Evolutionary conservation across 2,797 vertebrate species (phyloP).

Genomic region (Orestias chungarensis): DNA sequence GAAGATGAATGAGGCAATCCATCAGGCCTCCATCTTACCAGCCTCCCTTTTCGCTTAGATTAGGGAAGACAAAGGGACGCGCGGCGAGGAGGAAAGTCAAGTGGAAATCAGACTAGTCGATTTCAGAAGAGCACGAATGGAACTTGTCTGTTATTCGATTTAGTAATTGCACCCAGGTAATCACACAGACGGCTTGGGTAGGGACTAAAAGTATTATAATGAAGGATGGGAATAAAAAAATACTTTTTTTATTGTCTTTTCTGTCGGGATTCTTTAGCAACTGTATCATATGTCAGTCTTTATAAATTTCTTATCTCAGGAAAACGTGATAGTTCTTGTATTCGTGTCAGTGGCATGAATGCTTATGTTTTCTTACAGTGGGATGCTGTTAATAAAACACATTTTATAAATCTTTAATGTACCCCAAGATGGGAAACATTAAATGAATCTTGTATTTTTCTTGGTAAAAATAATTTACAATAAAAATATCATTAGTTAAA

Average conservation of each 20-base stretch:
- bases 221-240: background rate
- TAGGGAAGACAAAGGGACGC: conserved; percentile 52
- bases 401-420: no score
- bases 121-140: conserved; percentile 31
- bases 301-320: background rate
- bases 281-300: background rate
- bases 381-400: no score
- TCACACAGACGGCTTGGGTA: background rate
- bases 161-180: conserved; percentile 8
- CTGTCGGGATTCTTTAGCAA: background rate
- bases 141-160: conserved; percentile 32
- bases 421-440: no score
- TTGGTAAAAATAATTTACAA: background rate
- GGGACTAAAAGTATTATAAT: background rate
- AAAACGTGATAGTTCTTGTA: no score
- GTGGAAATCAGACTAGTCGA: conserved; percentile 35
- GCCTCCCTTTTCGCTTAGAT: conserved; percentile 48
- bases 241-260: no score
- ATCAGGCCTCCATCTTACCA: conserved; percentile 47
- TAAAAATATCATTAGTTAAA: no score
- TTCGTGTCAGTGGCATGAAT: no score
- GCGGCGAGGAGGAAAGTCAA: conserved; percentile 42
- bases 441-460: no score
- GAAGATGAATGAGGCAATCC: conserved; percentile 75
- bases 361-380: no score